Base-by-base conservation (phyloP, 1,140 invertebrate genomes). In the Sarcophaga bullata region DNA sequence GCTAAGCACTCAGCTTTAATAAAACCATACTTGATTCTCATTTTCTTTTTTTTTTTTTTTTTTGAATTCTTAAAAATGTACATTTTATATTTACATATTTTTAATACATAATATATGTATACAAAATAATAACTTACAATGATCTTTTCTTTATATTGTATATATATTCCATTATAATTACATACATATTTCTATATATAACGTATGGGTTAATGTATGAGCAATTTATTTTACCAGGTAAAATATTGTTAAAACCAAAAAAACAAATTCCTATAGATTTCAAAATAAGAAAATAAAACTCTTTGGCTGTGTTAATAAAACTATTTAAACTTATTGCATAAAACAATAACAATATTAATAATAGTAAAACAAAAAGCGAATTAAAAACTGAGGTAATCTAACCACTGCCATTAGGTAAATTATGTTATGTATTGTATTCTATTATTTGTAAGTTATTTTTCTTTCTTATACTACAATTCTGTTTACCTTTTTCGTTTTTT, bases 71-170 rank as follows among this genome's bases (percentile, higher is more conserved):
- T 68, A 68, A 68, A 68, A 68, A 68, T 68, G 6, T 19, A 68
- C 19, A 68, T 68, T 37, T 37, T 58, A 25, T 78, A 78, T 78
- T 78, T 78, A 78, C 75, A 78, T 50, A 78, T 78, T 19, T 78
- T 72, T 72, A 19, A 78, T 50, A 78, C 75, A 78, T 78, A 78
- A 78, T 78, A 78, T 78, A 78, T 52, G 75, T 78, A 78, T 78
- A 52, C 8, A 72, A 78, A 25, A 25, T 10, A 5, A 68, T 68
- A 19, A 58, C 54, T 58, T 58, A 58, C 11, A 58, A 68, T 68
- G 62, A 68, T 25, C n/a, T 62, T 8, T 37, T 37, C 25, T 37
- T 37, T n/a, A n/a, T n/a, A n/a, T n/a, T 50, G 49, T 50, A 50
- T 50, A 50, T 50, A 8, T 8, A 46, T 76, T 52, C 9, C n/a